A percentile compares a stretch with the other conserved stretches of the same genome.
Conservation (phyloP, 2,888 invertebrate genomes). For the Eupithecia tripunctaria region DNA sequence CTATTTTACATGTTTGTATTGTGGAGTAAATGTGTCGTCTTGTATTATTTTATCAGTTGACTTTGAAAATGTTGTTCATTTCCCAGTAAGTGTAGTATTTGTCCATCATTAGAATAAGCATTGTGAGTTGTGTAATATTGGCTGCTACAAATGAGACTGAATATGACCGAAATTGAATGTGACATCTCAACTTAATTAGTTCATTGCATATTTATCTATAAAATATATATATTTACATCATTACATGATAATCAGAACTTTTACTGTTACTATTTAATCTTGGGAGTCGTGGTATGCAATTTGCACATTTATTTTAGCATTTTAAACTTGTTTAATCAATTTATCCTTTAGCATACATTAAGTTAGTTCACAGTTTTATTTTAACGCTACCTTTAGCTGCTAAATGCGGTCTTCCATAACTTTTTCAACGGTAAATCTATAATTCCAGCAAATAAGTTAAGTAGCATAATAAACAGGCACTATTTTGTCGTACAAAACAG, state of each 20-base stretch:
- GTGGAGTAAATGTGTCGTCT: slow-evolving; percentile 7
- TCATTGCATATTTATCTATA: slow-evolving; percentile 12
- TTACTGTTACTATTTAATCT: slow-evolving; percentile 2
- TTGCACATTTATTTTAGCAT: slow-evolving; percentile 41
- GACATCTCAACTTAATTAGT: slow-evolving; percentile 31
- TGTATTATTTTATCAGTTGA: slow-evolving; percentile 1
- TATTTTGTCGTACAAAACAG: slow-evolving; percentile 48
- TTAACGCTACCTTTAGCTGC: slow-evolving; percentile 8
- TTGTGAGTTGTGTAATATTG: slow-evolving; percentile 38
- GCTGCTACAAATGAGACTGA: slow-evolving; percentile 48
- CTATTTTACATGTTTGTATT: not conserved
- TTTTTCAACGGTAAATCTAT: slow-evolving; percentile 29
- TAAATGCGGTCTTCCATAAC: slow-evolving; percentile 43
- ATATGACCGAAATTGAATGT: slow-evolving; percentile 41
- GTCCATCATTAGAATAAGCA: slow-evolving; percentile 24
- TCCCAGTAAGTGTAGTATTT: slow-evolving; percentile 13
- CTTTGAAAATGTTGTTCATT: not conserved
- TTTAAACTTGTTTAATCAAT: slow-evolving; percentile 23
- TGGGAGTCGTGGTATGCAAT: slow-evolving; percentile 27
- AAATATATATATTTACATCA: slow-evolving; percentile 23
- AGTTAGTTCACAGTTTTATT: slow-evolving; percentile 9
- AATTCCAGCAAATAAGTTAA: slow-evolving; percentile 31
- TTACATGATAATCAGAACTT: slow-evolving; percentile 19
- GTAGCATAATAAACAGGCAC: slow-evolving; percentile 45
- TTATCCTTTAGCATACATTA: slow-evolving; percentile 3